Conservation (phyloP, 2,797 vertebrate genomes). For the Tauraco hartlaubi region DNA sequence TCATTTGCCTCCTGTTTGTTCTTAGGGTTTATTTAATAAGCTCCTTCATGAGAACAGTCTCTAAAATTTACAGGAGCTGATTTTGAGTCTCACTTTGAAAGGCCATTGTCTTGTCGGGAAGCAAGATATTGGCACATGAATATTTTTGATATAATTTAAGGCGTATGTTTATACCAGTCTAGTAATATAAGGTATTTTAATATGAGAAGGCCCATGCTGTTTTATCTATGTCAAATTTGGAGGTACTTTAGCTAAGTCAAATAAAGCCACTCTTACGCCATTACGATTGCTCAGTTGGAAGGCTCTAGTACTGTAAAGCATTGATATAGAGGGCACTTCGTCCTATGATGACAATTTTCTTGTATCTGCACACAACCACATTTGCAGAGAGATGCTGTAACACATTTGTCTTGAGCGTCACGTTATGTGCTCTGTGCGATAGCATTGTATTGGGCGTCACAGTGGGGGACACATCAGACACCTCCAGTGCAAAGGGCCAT, state of each 20-base stretch:
- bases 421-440: neutral
- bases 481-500: fast-evolving
- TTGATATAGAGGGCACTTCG: neutral
- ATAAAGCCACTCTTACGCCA: neutral
- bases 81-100: neutral
- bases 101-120: neutral
- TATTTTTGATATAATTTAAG: neutral
- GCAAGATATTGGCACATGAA: neutral
- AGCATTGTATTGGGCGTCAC: fast-evolving
- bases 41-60: neutral
- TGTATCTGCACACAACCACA: neutral
- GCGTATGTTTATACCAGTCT: neutral
- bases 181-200: neutral
- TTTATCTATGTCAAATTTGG: neutral
- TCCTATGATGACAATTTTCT: neutral
- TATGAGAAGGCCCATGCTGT: neutral
- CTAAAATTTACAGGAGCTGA: neutral
- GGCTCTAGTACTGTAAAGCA: neutral
- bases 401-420: neutral
- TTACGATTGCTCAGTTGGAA: fast-evolving
- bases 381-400: neutral
- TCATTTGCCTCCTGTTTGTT: neutral
- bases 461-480: neutral
- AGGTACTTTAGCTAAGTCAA: neutral
- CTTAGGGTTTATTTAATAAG: neutral